Evolutionary conservation across 2,113 vertebrate genomes (phyloP), one percentile per base, ranked within the genome.

Genomic region (Caranx ignobilis): DNA sequence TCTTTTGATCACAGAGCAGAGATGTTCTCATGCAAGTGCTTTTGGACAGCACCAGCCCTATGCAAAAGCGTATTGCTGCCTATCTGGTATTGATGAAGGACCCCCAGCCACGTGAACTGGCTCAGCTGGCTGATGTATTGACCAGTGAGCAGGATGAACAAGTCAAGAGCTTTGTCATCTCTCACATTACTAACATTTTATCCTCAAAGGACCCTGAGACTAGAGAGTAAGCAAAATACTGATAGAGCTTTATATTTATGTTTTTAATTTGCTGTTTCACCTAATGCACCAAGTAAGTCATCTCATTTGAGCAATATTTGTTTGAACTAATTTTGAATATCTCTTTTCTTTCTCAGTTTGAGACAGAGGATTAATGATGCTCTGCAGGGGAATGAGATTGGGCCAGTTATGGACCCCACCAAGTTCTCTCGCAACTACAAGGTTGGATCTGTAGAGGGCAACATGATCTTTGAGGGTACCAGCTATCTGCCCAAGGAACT

Each of bases 61-160:
- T 94, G 60, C 96, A 97, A 21, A 98, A 97, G 85, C 95, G 97
- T 21, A 83, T 99, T 70, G 96, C 97, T 47, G 96, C 97, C 31
- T 99, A 99, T 75, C 96, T 99, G 82, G 93, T 97, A 11, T 81
- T 99, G 41, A 99, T 99, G 96, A 97, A 94, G 86, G 72, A 88
- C 71, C 96, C 97, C 32, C 92, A 96, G 69, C 71, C 81, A 31
- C 89, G 81, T 52, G 95, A 97, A 65, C 88, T 99, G 0, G n/a
- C 73, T 60, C 94, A 91, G 82, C 83, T 99, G 72, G 31, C 68
- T 68, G 86, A 87, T 16, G 84, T 92, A 47, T 90, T 98, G 71
- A 77, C 88, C 21, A 85, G 13, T 41, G 96, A 96, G 48, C 88
- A 91, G 73, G 95, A 94, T 0, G 84, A 93, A n/a, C 97, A 99